Evolutionary conservation across 1,140 invertebrate genomes (phyloP).

Genomic region (Charaxes varanes): DNA sequence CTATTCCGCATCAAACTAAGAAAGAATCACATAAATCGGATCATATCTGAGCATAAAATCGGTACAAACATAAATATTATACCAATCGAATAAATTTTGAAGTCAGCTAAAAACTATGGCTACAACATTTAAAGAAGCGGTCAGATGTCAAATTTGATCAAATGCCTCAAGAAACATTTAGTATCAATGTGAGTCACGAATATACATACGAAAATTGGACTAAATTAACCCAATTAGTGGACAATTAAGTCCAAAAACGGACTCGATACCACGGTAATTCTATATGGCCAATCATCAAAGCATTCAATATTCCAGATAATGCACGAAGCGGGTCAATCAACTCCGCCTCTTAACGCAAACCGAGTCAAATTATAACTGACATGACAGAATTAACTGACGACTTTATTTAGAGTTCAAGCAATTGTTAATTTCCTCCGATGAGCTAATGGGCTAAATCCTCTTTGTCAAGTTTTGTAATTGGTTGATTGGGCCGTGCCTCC

Average conservation of each 20-base stretch:
- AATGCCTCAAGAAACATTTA: too few relatives aligned
- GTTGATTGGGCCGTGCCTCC: constrained; percentile 23
- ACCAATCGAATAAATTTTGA: too few relatives aligned
- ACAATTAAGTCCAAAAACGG: constrained; percentile 13
- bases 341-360: constrained; percentile 13
- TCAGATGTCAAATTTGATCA: not conserved
- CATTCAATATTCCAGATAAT: constrained; percentile 25
- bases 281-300: constrained; percentile 25
- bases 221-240: constrained; percentile 10
- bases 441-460: constrained; percentile 61
- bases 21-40: too few relatives aligned
- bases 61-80: too few relatives aligned
- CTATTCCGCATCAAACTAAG: too few relatives aligned
- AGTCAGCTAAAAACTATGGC: not conserved
- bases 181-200: too few relatives aligned
- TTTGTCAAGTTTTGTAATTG: constrained; percentile 60
- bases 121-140: not conserved
- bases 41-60: too few relatives aligned
- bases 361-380: constrained; percentile 56
- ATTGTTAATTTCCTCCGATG: constrained; percentile 67
- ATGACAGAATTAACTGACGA: constrained; percentile 51
- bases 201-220: too few relatives aligned
- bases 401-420: constrained; percentile 56
- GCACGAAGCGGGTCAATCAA: constrained; percentile 31
- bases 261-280: constrained; percentile 4